Conservation (phyloP, 2,888 invertebrate genomes). For the Atethmia centrago region DNA sequence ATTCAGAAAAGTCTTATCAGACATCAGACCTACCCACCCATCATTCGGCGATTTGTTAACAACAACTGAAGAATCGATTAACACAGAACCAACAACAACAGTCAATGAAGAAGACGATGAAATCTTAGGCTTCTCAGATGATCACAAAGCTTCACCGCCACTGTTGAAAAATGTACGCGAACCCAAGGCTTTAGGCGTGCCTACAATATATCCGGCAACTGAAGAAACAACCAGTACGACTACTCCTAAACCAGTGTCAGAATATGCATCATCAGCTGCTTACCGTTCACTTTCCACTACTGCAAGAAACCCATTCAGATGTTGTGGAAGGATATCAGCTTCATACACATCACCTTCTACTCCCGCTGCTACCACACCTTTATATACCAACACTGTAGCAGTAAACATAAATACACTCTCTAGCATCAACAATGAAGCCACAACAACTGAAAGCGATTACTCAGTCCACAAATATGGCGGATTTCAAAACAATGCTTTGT, state of each 20-base stretch:
- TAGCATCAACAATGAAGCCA: slow-evolving; percentile 74
- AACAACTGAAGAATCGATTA: slow-evolving; percentile 81
- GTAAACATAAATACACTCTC: slow-evolving; percentile 75
- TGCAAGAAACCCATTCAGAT: slow-evolving; percentile 81
- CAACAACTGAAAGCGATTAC: slow-evolving; percentile 78
- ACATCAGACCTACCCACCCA: slow-evolving; percentile 95
- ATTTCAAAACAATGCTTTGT: slow-evolving; percentile 85
- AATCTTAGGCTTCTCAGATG: slow-evolving; percentile 94
- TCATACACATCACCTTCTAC: slow-evolving; percentile 85
- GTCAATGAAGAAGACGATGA: slow-evolving; percentile 94
- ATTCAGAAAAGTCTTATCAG: slow-evolving; percentile 94
- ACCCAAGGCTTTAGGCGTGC: slow-evolving; percentile 84
- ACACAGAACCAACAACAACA: slow-evolving; percentile 91
- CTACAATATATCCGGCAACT: slow-evolving; percentile 72
- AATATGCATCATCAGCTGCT: slow-evolving; percentile 70
- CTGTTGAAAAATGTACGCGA: slow-evolving; percentile 76
- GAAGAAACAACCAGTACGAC: slow-evolving; percentile 72
- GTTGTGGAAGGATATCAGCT: slow-evolving; percentile 86
- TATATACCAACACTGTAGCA: slow-evolving; percentile 87
- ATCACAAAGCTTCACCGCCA: slow-evolving; percentile 78
- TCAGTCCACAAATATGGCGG: slow-evolving; percentile 81
- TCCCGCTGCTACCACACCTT: slow-evolving; percentile 76
- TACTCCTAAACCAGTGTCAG: slow-evolving; percentile 70
- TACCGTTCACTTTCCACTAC: slow-evolving; percentile 74
- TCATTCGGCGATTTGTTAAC: slow-evolving; percentile 86